Conservation (phyloP, 2,888 invertebrate genomes). For the Mythimna lalbum region DNA sequence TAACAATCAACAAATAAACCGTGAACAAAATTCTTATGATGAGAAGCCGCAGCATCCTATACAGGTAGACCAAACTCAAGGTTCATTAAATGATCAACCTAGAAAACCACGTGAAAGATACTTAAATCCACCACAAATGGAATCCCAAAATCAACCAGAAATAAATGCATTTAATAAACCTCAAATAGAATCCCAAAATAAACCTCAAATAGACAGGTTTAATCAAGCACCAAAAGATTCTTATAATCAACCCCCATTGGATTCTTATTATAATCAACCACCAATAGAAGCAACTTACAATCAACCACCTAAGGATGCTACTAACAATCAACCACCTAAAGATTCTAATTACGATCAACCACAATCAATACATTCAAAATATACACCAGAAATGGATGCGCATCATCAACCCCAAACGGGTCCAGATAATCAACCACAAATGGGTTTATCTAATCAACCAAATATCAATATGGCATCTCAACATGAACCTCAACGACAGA, state of each 20-base stretch:
- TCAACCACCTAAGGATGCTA: conserved; percentile 3
- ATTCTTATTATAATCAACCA: no score
- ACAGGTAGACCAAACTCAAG: background rate
- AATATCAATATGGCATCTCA: background rate
- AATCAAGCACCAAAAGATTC: conserved; percentile 41
- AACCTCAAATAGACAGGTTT: background rate
- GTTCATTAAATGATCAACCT: conserved; percentile 1
- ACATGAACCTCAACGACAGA: conserved; percentile 5
- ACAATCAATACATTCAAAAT: background rate
- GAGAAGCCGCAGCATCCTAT: conserved; percentile 1
- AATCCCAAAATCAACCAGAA: conserved; percentile 17
- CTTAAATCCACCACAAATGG: conserved; percentile 9
- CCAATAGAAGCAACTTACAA: conserved; percentile 6
- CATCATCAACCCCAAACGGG: conserved; percentile 15
- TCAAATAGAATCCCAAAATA: conserved; percentile 7
- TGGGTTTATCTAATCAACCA: conserved; percentile 9
- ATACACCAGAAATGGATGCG: background rate
- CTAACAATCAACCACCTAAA: conserved; percentile 10
- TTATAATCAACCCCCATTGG: no score
- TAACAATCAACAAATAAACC: background rate
- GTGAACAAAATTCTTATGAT: background rate
- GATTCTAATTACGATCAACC: conserved; percentile 13
- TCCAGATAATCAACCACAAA: conserved; percentile 1
- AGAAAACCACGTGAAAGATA: background rate
- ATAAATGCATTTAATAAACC: conserved; percentile 17